Evolutionary conservation across 2,888 invertebrate genomes (phyloP), one percentile per base, ranked within the genome.

Genomic region (Meghimatium bilineatum): DNA sequence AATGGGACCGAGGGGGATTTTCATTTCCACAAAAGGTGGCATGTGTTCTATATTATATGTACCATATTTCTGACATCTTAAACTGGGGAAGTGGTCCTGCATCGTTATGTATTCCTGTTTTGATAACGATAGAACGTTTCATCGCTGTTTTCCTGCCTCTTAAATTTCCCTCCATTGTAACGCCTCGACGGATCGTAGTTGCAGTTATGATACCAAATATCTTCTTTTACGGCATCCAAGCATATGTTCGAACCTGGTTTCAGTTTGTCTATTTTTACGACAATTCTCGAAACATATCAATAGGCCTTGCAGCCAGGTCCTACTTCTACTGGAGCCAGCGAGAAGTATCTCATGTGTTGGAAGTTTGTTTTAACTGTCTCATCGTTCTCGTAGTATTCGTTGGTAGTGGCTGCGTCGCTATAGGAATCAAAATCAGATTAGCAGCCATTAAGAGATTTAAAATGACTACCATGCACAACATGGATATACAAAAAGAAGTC

Each of bases 131-230:
- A 2, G 83, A 83, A 36, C 66, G 83, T 26, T 49, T 83, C 12
- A 32, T 83, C 2, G 83, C 83, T 29, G 83, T 83, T 23, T 83
- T 72, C 32, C 26, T 83, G 14, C 83, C 83, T 20, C 34, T 83
- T 29, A 71, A 66, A 60, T 83, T 83, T 56, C 17, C n/a, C 12
- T 34, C 23, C 1, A 83, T 83, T 10, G 49, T 83, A 32, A 83
- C 78, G 14, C 23, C 32, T 20, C 44, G 63, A 34, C 36, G 83
- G 38, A 83, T 79, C 14, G 20, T 77, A 23, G n/a, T 75, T 12
- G 83, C 77, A n/a, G 69, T 77, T 26, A 38, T 34, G 1, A 34
- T 67, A 6, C 56, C 75, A 17, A 49, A 69, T 56, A 34, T 60
- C 1, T 56, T 71, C 38, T 69, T 60, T 36, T 77, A 71, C 29